Base-by-base conservation (phyloP, 2,797 vertebrate genomes). In the Erpetoichthys calabaricus region DNA sequence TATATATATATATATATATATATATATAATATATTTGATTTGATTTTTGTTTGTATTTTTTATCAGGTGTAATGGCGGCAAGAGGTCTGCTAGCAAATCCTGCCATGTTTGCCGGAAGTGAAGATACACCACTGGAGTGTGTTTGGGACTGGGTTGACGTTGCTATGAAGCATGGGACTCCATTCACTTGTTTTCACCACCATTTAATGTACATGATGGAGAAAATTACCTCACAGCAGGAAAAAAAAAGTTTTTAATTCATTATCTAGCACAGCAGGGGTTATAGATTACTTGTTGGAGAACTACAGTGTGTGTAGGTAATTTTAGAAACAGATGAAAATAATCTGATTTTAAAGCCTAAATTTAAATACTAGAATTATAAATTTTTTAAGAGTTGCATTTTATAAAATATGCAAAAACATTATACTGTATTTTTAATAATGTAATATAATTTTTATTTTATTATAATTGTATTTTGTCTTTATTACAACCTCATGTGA, bases 181-280 rank as follows among this genome's bases (percentile, higher is more conserved):
- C 92, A 3, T 98, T 92, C 68, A 88, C 86, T 0, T 97, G 92
- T 73, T 96, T 98, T 69, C 96, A 99, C 73, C 94, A 97, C 52
- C 96, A 99, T 73, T 86, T 99, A 51, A 96, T 94, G 69, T 97
- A 97, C 79, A 99, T 99, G 96, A 80, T 99, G 78, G 96, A 98
- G 72, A 88, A 81, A 45, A 84, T 98, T 65, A 93, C 84, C 65
- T 97, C 96, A 59, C 93, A 88, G 68, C 91, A 94, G 42, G 96
- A 99, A 73, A 91, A 92, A 63, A 95, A 81, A 25, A 63, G 68
- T 90, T 57, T 97, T 99, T 68, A 98, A 98, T 60, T 83, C 87
- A 69, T 79, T 99, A 49, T 91, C 88, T 58, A 98, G 95, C 67
- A 97, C 89, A 8, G 87, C 95, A 44, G 90, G 91, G 42, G 87